These are phyloP conservation scores for Scotopteryx bipunctaria DNA, from an alignment of 2,888 invertebrate genomes.

Conservation along the genomic window DNA sequence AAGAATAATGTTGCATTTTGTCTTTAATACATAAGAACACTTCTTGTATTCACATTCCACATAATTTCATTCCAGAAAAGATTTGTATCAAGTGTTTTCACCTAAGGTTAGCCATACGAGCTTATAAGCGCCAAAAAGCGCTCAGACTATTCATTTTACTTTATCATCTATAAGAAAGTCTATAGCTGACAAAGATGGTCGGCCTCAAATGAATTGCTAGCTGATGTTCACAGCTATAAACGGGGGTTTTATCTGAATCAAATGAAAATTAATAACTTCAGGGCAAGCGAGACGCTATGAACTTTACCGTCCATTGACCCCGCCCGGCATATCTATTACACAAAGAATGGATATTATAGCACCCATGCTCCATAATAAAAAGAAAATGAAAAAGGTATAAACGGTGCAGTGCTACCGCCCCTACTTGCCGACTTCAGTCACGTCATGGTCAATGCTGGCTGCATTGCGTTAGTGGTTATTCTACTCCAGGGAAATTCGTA, in stretches of 20 bases:
- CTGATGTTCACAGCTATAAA: constrained; percentile 44
- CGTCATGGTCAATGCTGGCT: constrained; percentile 17
- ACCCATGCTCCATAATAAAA: constrained; percentile 37
- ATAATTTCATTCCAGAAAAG: not conserved
- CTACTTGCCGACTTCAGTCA: constrained; percentile 21
- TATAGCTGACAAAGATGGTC: not conserved
- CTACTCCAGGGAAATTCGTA: constrained; percentile 17
- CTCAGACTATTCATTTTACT: too few species aligned
- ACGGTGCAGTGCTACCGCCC: constrained; percentile 15
- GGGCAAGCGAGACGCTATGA: constrained; percentile 43
- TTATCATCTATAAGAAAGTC: not conserved
- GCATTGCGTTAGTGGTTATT: constrained; percentile 18
- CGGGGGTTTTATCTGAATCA: constrained; percentile 55
- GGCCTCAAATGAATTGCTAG: constrained; percentile 5
- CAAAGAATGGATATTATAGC: constrained; percentile 37
- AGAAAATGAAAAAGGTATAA: constrained; percentile 24
- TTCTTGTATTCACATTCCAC: not conserved
- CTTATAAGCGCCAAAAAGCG: not conserved
- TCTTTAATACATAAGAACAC: not conserved
- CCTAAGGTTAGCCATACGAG: not conserved
- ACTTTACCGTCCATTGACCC: constrained; percentile 52
- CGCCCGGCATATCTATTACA: constrained; percentile 52
- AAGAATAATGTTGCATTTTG: constrained; percentile 27
- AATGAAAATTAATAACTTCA: constrained; percentile 70
- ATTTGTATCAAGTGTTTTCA: not conserved